A percentile compares a stretch with the other conserved stretches of the same genome.
phyloP scores from a whole-genome alignment of 2,113 vertebrate species.

The Coptodon rendalli region DNA sequence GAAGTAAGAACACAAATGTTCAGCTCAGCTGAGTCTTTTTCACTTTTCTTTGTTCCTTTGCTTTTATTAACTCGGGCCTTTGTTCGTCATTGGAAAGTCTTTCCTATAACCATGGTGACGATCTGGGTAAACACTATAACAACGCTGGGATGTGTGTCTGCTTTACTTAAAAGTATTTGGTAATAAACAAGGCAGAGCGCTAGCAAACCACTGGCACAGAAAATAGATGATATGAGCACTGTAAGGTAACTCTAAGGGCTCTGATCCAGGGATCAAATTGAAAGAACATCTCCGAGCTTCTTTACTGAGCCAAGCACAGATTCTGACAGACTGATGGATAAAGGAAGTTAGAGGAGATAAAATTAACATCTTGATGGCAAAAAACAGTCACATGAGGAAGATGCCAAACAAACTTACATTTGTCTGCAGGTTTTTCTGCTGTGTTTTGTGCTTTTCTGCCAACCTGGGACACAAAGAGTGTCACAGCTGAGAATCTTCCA shows the following conservation, averaged over 20 bases:
- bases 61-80: not conserved
- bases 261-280: not conserved
- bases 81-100: not conserved
- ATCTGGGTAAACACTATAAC: not conserved
- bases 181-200: not conserved
- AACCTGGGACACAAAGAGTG: not conserved
- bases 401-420: not conserved
- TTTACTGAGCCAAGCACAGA: not conserved
- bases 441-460: not conserved
- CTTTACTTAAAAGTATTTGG: not conserved
- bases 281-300: not conserved
- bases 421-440: not conserved
- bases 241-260: not conserved
- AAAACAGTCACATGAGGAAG: not conserved
- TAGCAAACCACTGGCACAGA: not conserved
- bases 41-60: not conserved
- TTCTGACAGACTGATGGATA: not conserved
- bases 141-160: not conserved
- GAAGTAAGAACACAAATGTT: not conserved
- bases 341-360: not conserved
- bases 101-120: not conserved
- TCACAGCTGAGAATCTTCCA: not conserved
- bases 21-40: not conserved
- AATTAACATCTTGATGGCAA: not conserved
- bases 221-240: not conserved